These are phyloP conservation scores for Anthopleura xanthogrammica DNA, from an alignment of 92 coral and sea anemone genomes.

Conservation along the genomic window DNA sequence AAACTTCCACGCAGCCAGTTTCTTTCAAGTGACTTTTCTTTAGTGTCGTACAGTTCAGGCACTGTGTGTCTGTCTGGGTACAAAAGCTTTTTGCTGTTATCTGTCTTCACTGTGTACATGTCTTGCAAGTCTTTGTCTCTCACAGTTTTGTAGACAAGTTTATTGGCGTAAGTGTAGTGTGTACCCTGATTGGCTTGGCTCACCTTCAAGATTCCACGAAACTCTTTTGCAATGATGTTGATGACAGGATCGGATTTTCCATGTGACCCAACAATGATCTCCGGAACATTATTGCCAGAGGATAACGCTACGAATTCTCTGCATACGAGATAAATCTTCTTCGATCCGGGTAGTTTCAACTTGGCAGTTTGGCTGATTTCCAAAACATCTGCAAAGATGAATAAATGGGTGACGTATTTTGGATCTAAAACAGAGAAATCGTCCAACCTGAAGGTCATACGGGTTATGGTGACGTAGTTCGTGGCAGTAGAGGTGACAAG, in stretches of 20 bases:
- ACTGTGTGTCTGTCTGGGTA: slow-evolving; percentile 33
- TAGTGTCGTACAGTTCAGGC: slow-evolving; percentile 25
- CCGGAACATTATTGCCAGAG: slow-evolving; percentile 37
- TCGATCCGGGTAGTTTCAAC: slow-evolving; percentile 27
- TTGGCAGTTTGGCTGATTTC: slow-evolving; percentile 30
- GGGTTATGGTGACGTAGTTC: slow-evolving; percentile 42
- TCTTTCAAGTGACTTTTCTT: slow-evolving; percentile 10
- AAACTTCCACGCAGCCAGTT: slow-evolving; percentile 30
- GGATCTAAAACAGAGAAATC: slow-evolving; percentile 39
- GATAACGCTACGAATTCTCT: slow-evolving; percentile 36
- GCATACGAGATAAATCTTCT: slow-evolving; percentile 28
- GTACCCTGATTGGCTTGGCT: slow-evolving; percentile 33
- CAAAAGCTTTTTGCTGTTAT: slow-evolving; percentile 25
- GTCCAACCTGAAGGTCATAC: slow-evolving; percentile 31
- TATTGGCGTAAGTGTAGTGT: slow-evolving; percentile 39
- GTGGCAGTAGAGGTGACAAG: slow-evolving; percentile 47
- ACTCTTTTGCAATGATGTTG: slow-evolving; percentile 30
- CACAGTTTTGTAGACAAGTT: slow-evolving; percentile 26
- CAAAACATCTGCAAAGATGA: slow-evolving; percentile 44
- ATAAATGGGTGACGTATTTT: slow-evolving; percentile 39
- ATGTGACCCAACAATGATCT: slow-evolving; percentile 32
- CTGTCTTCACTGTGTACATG: slow-evolving; percentile 23
- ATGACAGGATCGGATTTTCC: slow-evolving; percentile 34
- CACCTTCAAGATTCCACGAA: slow-evolving; percentile 43
- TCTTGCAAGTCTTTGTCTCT: slow-evolving; percentile 11